Percentiles rank a stretch among this genome's conserved stretches.
These are phyloP conservation scores for Maniola jurtina DNA, from an alignment of 1,140 invertebrate species.

Conservation along the genomic window DNA sequence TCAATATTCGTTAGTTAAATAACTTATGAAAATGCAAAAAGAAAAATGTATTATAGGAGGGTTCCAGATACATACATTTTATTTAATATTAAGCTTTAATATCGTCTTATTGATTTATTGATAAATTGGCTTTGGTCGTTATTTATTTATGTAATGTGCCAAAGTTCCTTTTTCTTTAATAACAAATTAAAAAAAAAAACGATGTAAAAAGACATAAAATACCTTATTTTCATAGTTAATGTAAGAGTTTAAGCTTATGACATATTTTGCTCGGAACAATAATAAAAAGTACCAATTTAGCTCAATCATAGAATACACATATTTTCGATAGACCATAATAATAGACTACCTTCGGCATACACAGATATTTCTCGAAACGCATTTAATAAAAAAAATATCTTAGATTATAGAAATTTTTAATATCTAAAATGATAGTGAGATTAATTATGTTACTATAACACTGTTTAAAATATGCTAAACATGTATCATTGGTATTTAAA, in stretches of 20 bases:
- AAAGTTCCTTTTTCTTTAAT: conserved; percentile 37
- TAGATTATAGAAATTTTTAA: conserved; percentile 25
- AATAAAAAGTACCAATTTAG: conserved; percentile 39
- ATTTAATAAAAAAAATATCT: conserved; percentile 31
- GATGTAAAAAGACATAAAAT: not conserved
- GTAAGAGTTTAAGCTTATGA: conserved; percentile 21
- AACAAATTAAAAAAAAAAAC: not conserved
- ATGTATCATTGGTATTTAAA: not conserved
- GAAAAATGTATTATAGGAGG: not conserved
- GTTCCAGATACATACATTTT: not conserved
- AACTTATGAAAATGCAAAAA: not conserved
- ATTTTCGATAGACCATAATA: conserved; percentile 34
- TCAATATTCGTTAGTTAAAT: not conserved
- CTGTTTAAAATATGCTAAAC: not conserved
- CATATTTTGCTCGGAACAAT: conserved; percentile 29
- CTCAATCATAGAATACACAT: conserved; percentile 38
- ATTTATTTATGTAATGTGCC: conserved; percentile 40
- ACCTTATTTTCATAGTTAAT: not conserved
- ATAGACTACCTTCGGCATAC: conserved; percentile 30
- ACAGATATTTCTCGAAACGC: conserved; percentile 37
- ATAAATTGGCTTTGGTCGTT: no score
- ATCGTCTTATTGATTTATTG: no score
- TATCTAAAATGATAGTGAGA: conserved; percentile 34
- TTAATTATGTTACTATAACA: conserved; percentile 25
- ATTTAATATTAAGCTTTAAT: no score